A percentile compares a stretch with the other conserved stretches of the same genome.
These are phyloP conservation scores for Hyaena hyaena DNA, from an alignment of 2,113 vertebrate species.

Conservation along the genomic window DNA sequence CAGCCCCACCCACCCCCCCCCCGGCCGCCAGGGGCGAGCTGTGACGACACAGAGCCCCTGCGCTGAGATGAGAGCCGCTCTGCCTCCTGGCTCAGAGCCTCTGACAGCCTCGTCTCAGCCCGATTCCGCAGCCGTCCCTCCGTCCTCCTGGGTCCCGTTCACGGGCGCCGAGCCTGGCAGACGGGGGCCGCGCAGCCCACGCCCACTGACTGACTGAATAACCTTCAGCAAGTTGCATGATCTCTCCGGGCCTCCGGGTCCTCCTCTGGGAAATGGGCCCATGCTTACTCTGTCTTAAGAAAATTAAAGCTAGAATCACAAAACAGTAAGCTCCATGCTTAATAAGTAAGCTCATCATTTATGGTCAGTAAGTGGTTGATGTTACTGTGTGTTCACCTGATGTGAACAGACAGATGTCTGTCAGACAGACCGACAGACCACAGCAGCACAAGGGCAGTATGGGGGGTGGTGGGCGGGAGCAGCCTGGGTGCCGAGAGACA, in stretches of 20 bases:
- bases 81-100: not conserved
- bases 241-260: not conserved
- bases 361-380: not conserved
- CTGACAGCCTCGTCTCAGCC: not conserved
- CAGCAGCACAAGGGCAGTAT: fast-evolving
- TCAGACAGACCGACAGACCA: fast-evolving
- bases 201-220: fast-evolving
- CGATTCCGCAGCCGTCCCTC: not conserved
- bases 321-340: too few species aligned
- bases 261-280: not conserved
- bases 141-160: fast-evolving
- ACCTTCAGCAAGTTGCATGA: not conserved
- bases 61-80: not conserved
- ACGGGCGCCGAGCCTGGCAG: not conserved
- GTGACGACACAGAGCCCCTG: not conserved
- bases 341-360: not conserved
- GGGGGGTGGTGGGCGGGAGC: too few species aligned
- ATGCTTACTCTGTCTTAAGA: not conserved
- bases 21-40: not conserved
- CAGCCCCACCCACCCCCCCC: not conserved
- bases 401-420: too few species aligned
- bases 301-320: not conserved
- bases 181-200: fast-evolving
- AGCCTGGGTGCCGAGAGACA: not conserved
- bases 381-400: not conserved